Evolutionary conservation across 2,797 vertebrate genomes (phyloP).

Genomic region (Liparis tanakae): DNA sequence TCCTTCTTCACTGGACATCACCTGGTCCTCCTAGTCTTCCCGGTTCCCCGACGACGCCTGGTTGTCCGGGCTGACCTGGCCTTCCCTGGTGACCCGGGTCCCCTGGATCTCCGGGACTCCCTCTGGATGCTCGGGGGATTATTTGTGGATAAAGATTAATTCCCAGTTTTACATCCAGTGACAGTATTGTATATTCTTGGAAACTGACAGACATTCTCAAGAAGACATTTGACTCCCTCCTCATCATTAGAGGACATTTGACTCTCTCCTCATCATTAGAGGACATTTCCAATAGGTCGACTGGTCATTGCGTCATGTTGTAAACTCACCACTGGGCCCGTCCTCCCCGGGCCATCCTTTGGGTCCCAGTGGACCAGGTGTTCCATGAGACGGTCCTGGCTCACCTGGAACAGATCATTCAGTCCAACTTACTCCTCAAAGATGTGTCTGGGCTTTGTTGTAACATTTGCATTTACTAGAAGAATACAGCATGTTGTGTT

Average conservation of each 20-base stretch:
- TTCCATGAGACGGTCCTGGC: conserved; percentile 47
- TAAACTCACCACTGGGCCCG: conserved; percentile 46
- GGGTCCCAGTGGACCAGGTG: conserved; percentile 62
- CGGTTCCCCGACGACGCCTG: conserved; percentile 48
- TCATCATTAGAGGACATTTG: neutral
- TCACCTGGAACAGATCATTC: conserved; percentile 61
- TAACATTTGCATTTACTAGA: neutral
- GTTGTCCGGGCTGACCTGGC: conserved; percentile 52
- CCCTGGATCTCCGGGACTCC: conserved; percentile 60
- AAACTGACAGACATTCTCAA: neutral
- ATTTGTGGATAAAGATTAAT: conserved; percentile 3
- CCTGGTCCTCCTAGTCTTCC: conserved; percentile 62
- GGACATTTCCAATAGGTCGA: neutral
- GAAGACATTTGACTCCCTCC: too few species aligned
- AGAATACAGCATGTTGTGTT: neutral
- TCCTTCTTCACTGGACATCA: conserved; percentile 26
- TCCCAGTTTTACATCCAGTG: neutral
- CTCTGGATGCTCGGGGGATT: conserved; percentile 31
- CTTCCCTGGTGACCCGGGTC: conserved; percentile 55
- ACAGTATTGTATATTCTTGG: neutral
- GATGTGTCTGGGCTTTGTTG: neutral
- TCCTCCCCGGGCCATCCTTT: conserved; percentile 63
- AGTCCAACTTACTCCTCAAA: neutral
- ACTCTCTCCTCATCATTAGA: neutral
- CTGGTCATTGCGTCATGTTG: neutral